Conservation (phyloP, 2,113 vertebrate species). For the Hucho hucho region DNA sequence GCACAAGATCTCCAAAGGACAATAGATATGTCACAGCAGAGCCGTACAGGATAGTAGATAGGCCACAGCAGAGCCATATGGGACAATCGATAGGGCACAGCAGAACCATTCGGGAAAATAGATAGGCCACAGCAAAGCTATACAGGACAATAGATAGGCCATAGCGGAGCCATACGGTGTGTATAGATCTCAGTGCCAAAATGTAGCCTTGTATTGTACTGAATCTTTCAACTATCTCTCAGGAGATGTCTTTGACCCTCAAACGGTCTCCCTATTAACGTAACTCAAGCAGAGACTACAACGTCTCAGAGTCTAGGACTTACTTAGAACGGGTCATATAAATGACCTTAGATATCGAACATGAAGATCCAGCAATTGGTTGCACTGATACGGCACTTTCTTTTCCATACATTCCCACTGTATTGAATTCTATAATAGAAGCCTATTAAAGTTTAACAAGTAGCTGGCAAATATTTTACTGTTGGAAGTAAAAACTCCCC, state of each 20-base stretch:
- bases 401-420: conserved; percentile 6
- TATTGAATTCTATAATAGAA: conserved; percentile 24
- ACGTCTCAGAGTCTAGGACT: neutral
- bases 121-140: neutral
- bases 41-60: neutral
- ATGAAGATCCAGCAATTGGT: neutral
- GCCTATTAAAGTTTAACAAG: conserved; percentile 35
- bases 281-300: neutral
- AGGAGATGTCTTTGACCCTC: neutral
- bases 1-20: neutral
- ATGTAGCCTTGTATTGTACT: neutral
- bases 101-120: neutral
- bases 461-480: conserved; percentile 19
- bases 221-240: neutral
- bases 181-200: neutral
- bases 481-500: conserved; percentile 43
- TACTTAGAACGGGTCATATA: neutral
- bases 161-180: neutral
- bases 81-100: neutral
- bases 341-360: neutral
- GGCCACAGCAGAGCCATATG: neutral
- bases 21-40: neutral
- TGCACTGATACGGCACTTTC: neutral
- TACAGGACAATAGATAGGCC: neutral
- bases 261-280: neutral